Percentiles rank a stretch among this genome's conserved stretches.
phyloP scores from a whole-genome alignment of 2,797 vertebrate species.

The Leuciscus waleckii region DNA sequence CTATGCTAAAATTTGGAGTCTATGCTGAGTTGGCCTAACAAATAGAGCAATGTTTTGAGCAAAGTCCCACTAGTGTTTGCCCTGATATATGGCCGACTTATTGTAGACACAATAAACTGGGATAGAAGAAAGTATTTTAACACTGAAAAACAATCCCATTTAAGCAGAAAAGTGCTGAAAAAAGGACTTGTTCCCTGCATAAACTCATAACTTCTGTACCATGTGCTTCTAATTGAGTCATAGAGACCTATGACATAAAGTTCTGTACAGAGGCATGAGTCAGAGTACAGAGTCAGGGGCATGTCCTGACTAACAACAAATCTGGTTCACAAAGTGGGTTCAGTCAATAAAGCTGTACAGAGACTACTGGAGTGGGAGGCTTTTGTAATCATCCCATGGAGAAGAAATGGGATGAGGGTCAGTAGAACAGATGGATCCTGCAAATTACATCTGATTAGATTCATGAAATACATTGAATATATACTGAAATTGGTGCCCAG shows the following conservation, averaged over 20 bases:
- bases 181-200: not conserved
- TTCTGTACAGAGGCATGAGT: not conserved
- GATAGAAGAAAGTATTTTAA: not conserved
- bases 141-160: not conserved
- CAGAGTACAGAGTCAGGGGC: no score
- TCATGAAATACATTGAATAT: not conserved
- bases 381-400: not conserved
- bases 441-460: not conserved
- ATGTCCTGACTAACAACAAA: constrained; percentile 23
- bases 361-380: not conserved
- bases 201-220: constrained; percentile 1
- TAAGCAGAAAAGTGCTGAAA: not conserved
- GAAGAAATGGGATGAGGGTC: not conserved
- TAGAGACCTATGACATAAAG: constrained; percentile 5
- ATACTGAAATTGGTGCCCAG: not conserved
- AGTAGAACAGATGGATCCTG: not conserved
- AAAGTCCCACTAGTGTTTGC: not conserved
- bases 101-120: not conserved
- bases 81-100: not conserved
- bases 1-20: not conserved
- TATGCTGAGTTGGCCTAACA: not conserved
- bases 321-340: not conserved
- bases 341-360: not conserved
- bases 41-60: not conserved
- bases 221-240: constrained; percentile 13